A percentile compares a stretch with the other conserved stretches of the same genome.
Evolutionary conservation across 2,113 vertebrate species (phyloP).

Genomic region (Pterocles burchelli): DNA sequence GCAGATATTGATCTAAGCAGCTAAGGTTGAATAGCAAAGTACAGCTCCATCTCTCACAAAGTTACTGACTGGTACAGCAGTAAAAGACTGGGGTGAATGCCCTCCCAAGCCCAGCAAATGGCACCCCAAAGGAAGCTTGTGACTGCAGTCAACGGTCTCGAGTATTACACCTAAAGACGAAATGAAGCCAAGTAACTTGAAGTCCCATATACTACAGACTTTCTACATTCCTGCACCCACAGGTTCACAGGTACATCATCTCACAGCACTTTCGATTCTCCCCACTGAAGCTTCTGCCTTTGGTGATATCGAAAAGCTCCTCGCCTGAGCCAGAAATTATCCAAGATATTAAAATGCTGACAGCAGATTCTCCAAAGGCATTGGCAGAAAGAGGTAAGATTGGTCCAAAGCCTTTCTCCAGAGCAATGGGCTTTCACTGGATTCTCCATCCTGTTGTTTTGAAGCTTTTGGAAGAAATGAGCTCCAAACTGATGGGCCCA

Average conservation of each 20-base stretch:
- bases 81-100: not conserved
- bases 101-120: not conserved
- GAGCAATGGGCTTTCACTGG: not conserved
- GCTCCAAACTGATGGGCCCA: not conserved
- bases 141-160: not conserved
- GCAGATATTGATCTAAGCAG: conserved; percentile 68
- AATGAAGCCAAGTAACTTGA: not conserved
- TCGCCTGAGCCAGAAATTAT: not conserved
- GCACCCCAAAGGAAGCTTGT: not conserved
- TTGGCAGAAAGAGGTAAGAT: not conserved
- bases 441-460: not conserved
- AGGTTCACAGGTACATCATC: not conserved
- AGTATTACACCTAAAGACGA: not conserved
- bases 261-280: not conserved
- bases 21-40: conserved; percentile 31
- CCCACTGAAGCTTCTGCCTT: not conserved
- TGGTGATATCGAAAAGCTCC: not conserved
- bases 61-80: not conserved
- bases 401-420: not conserved
- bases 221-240: not conserved
- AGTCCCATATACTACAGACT: not conserved
- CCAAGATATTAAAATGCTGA: not conserved
- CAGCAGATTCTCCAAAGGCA: not conserved
- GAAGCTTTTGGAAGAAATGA: not conserved
- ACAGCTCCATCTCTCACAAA: not conserved